These are phyloP conservation scores for Spodoptera exigua DNA, from an alignment of 2,888 invertebrate species.

Conservation along the genomic window DNA sequence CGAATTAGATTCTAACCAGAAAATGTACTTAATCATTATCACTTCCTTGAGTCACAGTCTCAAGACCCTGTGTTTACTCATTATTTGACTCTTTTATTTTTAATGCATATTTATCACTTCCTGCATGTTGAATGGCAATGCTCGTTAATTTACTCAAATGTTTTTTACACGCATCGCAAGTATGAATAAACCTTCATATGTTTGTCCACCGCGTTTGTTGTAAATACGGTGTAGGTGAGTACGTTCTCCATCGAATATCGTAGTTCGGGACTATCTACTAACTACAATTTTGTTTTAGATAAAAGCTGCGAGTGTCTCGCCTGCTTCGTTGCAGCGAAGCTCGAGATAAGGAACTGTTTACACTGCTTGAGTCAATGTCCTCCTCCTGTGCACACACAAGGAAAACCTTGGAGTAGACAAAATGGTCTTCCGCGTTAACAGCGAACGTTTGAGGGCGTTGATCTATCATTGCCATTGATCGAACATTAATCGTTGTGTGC, in stretches of 20 bases:
- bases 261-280: conserved; percentile 55
- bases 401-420: conserved; percentile 85
- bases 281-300: conserved; percentile 80
- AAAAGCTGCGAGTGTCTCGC: conserved; percentile 83
- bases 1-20: conserved; percentile 49
- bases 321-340: conserved; percentile 75
- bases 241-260: conserved; percentile 39
- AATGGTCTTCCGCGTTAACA: conserved; percentile 75
- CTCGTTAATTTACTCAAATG: conserved; percentile 36
- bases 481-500: conserved; percentile 65
- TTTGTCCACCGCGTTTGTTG: conserved; percentile 23
- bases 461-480: conserved; percentile 68
- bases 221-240: conserved; percentile 11
- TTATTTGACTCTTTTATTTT: conserved; percentile 41
- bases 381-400: conserved; percentile 81
- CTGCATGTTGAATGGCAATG: conserved; percentile 39
- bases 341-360: conserved; percentile 89
- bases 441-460: conserved; percentile 77
- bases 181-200: conserved; percentile 30
- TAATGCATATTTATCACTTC: conserved; percentile 49
- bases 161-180: conserved; percentile 24
- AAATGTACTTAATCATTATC: conserved; percentile 29
- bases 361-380: conserved; percentile 89
- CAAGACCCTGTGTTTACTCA: conserved; percentile 35
- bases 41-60: conserved; percentile 39